phyloP scores from a whole-genome alignment of 1,140 invertebrate species.

The Amyelois transitella region DNA sequence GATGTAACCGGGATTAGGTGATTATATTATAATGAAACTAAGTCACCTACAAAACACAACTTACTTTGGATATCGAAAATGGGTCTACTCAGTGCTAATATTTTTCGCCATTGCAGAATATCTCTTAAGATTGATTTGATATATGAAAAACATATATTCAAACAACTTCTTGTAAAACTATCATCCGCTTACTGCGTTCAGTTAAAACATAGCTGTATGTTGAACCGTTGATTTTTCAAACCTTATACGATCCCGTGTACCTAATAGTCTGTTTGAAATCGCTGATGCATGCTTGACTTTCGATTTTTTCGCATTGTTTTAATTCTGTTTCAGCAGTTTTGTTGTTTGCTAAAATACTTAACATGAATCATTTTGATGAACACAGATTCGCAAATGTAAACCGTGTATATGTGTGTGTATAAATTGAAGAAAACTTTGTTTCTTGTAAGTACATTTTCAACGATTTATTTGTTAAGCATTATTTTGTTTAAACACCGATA shows the following conservation, averaged over 20 bases:
- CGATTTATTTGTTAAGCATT: too few relatives aligned
- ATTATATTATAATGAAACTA: too few relatives aligned
- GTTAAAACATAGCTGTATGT: not conserved
- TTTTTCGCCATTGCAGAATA: too few relatives aligned
- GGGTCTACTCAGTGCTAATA: too few relatives aligned
- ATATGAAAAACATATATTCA: not conserved
- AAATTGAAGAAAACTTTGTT: too few relatives aligned
- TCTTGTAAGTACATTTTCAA: too few relatives aligned
- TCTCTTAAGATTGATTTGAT: too few relatives aligned
- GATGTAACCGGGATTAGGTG: too few relatives aligned
- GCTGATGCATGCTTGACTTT: slow-evolving; percentile 24
- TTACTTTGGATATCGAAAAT: too few relatives aligned
- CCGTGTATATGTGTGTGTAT: not conserved
- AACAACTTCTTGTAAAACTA: too few relatives aligned
- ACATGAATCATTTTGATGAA: too few relatives aligned
- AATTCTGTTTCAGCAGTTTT: slow-evolving; percentile 2
- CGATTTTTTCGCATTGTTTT: slow-evolving; percentile 15
- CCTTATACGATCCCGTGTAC: slow-evolving; percentile 18
- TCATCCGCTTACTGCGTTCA: not conserved
- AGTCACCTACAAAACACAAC: too few relatives aligned
- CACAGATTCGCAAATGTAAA: not conserved
- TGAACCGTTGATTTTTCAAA: slow-evolving; percentile 23
- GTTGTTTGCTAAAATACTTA: not conserved
- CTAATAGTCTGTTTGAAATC: slow-evolving; percentile 14
- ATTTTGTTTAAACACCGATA: slow-evolving; percentile 3